These are phyloP conservation scores for Ostrea edulis DNA, from an alignment of 1,140 invertebrate species.

Conservation along the genomic window DNA sequence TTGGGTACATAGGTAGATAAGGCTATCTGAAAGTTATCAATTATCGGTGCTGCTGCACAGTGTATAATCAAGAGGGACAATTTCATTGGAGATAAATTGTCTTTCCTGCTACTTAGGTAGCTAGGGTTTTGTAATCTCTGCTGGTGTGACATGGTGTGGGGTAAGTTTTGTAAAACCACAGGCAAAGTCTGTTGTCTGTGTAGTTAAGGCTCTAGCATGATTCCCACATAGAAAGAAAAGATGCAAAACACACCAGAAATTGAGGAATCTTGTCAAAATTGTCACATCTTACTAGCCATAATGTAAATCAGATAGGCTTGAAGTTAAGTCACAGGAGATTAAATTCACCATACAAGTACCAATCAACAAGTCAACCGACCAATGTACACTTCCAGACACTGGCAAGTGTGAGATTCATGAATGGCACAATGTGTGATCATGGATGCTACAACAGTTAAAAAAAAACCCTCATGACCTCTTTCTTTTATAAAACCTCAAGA, in stretches of 20 bases:
- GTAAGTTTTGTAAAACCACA: not conserved
- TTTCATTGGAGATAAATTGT: conserved; percentile 5
- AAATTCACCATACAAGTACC: conserved; percentile 14
- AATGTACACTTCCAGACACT: not conserved
- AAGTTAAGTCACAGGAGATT: conserved; percentile 35
- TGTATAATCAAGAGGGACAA: not conserved
- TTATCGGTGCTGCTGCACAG: not conserved
- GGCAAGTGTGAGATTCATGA: not conserved
- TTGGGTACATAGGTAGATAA: not conserved
- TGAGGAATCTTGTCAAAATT: conserved; percentile 30
- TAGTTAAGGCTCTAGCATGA: not conserved
- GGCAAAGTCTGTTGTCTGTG: not conserved
- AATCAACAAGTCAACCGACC: conserved; percentile 12
- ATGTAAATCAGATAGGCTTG: conserved; percentile 19
- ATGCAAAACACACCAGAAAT: not conserved
- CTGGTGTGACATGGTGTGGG: not conserved
- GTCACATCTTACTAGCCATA: conserved; percentile 6
- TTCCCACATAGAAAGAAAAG: not conserved
- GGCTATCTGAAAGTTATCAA: not conserved
- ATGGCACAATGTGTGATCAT: not conserved
- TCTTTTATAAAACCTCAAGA: not conserved
- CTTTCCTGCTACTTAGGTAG: not conserved
- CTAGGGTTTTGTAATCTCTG: not conserved
- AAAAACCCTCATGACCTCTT: not conserved
- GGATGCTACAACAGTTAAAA: not conserved